phyloP scores from a whole-genome alignment of 2,888 invertebrate genomes.

The Trachelus iudaicus region DNA sequence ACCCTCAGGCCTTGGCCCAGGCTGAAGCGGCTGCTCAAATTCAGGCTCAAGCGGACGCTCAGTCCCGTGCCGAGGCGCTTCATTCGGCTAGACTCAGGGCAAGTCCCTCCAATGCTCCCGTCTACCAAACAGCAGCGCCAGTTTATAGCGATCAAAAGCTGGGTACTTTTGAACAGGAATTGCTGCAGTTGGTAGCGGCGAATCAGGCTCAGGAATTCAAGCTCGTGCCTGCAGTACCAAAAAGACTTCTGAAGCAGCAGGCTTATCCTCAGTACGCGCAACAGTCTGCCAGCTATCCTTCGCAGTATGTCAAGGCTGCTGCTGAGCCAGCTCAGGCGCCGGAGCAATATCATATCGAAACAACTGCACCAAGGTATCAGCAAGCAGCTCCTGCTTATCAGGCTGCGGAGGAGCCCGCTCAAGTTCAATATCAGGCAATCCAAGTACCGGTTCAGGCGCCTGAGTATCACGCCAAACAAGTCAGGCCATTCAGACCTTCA shows the following conservation, averaged over 20 bases:
- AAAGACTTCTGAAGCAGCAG: slow-evolving; percentile 31
- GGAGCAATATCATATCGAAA: slow-evolving; percentile 59
- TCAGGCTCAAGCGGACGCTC: slow-evolving; percentile 50
- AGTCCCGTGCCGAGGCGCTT: slow-evolving; percentile 47
- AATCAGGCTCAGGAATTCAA: slow-evolving; percentile 61
- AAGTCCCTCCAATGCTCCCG: slow-evolving; percentile 34
- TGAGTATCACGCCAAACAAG: slow-evolving; percentile 36
- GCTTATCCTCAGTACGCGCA: slow-evolving; percentile 44
- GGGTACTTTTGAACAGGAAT: slow-evolving; percentile 58
- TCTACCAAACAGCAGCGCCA: slow-evolving; percentile 42
- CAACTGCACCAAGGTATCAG: slow-evolving; percentile 50
- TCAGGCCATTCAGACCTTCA: slow-evolving; percentile 41
- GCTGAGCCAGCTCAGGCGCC: slow-evolving; percentile 36
- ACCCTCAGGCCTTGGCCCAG: slow-evolving; percentile 52
- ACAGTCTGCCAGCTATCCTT: slow-evolving; percentile 43
- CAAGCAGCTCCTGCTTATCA: slow-evolving; percentile 38
- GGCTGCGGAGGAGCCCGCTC: slow-evolving; percentile 35
- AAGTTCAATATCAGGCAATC: slow-evolving; percentile 32
- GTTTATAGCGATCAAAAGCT: slow-evolving; percentile 50
- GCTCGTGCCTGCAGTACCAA: slow-evolving; percentile 39
- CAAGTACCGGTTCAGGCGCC: slow-evolving; percentile 34
- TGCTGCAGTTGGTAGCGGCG: slow-evolving; percentile 55
- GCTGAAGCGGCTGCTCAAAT: slow-evolving; percentile 48
- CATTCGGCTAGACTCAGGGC: slow-evolving; percentile 41
- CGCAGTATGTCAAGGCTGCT: slow-evolving; percentile 43